Percentiles rank a stretch among this genome's conserved stretches.
These are phyloP conservation scores for Brenthis hecate DNA, from an alignment of 2,888 invertebrate species.

Conservation along the genomic window DNA sequence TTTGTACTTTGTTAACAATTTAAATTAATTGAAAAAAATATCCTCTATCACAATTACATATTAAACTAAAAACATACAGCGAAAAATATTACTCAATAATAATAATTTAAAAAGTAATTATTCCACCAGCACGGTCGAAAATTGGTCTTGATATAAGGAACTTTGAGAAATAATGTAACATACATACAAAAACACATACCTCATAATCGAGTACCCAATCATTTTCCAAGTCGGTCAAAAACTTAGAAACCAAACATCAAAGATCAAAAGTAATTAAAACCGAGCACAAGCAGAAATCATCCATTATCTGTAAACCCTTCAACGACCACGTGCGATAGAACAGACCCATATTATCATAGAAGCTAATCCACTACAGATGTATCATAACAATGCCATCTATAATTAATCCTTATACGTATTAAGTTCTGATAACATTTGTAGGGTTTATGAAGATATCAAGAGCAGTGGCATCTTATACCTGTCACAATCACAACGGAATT, in stretches of 20 bases:
- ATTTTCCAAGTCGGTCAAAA: too few species aligned
- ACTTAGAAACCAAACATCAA: background rate
- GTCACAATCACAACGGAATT: conserved; percentile 49
- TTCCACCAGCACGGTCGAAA: too few species aligned
- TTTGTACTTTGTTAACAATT: too few species aligned
- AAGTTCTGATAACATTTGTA: conserved; percentile 45
- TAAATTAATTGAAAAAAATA: too few species aligned
- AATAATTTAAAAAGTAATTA: too few species aligned
- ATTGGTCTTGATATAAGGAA: too few species aligned
- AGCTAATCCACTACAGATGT: conserved; percentile 15
- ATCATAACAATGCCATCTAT: conserved; percentile 38
- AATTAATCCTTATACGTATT: conserved; percentile 43
- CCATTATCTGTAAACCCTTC: conserved; percentile 7
- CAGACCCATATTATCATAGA: conserved; percentile 18
- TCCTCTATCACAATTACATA: too few species aligned
- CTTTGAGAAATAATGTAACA: too few species aligned
- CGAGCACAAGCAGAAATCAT: background rate
- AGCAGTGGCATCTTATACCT: conserved; percentile 63
- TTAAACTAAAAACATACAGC: too few species aligned
- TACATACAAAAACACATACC: too few species aligned
- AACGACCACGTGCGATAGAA: background rate
- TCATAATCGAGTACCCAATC: too few species aligned
- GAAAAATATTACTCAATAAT: too few species aligned
- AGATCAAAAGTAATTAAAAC: conserved; percentile 10
- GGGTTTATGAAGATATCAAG: conserved; percentile 67